These are phyloP conservation scores for Argyrosomus japonicus DNA, from an alignment of 2,113 vertebrate species.

Conservation along the genomic window DNA sequence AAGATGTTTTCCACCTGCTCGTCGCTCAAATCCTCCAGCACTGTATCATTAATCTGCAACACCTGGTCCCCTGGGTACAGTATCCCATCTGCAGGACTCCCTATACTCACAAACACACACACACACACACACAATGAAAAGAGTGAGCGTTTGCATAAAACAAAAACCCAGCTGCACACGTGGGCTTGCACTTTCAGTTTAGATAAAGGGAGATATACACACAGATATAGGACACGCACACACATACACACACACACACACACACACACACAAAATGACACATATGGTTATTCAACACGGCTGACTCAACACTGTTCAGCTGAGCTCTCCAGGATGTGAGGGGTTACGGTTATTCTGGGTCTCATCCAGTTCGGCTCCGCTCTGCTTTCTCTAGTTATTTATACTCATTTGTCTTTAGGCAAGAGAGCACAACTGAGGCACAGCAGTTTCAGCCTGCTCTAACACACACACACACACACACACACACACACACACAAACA, in stretches of 20 bases:
- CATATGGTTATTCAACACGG: conserved; percentile 63
- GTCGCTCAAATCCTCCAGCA: conserved; percentile 83
- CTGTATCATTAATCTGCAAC: conserved; percentile 88
- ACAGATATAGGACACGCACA: background rate
- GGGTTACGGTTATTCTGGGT: conserved; percentile 72
- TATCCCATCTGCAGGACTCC: conserved; percentile 93
- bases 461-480: conserved; percentile 30
- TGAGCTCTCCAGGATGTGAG: conserved; percentile 58
- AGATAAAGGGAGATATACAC: conserved; percentile 30
- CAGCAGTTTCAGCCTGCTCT: conserved; percentile 57
- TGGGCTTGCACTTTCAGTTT: conserved; percentile 26
- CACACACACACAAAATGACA: conserved; percentile 35
- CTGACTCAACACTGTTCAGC: conserved; percentile 69
- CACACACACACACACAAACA: conserved; percentile 30
- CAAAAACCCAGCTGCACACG: conserved; percentile 35
- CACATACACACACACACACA: conserved; percentile 22
- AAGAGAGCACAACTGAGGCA: conserved; percentile 58
- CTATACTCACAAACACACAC: conserved; percentile 75
- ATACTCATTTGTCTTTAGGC: conserved; percentile 81
- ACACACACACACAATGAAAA: conserved; percentile 46
- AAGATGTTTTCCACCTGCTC: conserved; percentile 88
- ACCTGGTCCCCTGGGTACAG: conserved; percentile 93
- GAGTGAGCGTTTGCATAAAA: conserved; percentile 42
- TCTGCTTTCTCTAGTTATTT: conserved; percentile 77
- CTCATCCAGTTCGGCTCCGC: conserved; percentile 62